Evolutionary conservation across 1,140 invertebrate genomes (phyloP).

Genomic region (Trialeurodes vaporariorum): DNA sequence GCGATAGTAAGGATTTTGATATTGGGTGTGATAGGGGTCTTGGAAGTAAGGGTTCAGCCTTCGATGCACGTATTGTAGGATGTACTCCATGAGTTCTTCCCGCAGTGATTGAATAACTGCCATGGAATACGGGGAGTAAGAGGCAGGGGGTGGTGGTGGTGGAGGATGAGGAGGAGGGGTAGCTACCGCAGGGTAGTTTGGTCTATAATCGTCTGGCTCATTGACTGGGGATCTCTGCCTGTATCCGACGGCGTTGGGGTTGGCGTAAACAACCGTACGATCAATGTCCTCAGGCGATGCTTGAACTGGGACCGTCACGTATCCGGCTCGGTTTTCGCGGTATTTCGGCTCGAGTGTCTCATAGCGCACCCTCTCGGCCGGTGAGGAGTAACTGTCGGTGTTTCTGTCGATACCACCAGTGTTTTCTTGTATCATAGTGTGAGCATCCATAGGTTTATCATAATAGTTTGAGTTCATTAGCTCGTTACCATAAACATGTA

Average conservation of each 20-base stretch:
- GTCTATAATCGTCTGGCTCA: conserved; percentile 35
- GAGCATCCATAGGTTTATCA: conserved; percentile 35
- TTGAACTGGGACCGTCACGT: background rate
- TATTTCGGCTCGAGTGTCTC: background rate
- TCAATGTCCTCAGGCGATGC: conserved; percentile 30
- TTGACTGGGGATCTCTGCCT: conserved; percentile 28
- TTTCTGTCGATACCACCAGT: conserved; percentile 14
- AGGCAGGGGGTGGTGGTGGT: conserved; percentile 35
- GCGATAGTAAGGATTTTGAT: background rate
- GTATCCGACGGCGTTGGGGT: background rate
- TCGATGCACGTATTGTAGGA: conserved; percentile 24
- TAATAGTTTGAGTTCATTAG: conserved; percentile 25
- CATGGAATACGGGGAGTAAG: conserved; percentile 35
- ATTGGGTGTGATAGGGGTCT: conserved; percentile 33
- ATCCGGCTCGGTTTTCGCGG: background rate
- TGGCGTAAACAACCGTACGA: conserved; percentile 23
- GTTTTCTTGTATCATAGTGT: conserved; percentile 28
- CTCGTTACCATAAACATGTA: conserved; percentile 30
- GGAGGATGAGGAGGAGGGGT: conserved; percentile 28
- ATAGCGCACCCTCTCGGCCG: conserved; percentile 28
- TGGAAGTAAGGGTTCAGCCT: conserved; percentile 30
- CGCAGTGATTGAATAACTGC: conserved; percentile 33
- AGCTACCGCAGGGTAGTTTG: background rate
- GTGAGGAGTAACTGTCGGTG: too few species aligned
- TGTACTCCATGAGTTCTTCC: conserved; percentile 28